Conservation (phyloP, 2,888 invertebrate genomes). For the Dioctria rufipes region DNA sequence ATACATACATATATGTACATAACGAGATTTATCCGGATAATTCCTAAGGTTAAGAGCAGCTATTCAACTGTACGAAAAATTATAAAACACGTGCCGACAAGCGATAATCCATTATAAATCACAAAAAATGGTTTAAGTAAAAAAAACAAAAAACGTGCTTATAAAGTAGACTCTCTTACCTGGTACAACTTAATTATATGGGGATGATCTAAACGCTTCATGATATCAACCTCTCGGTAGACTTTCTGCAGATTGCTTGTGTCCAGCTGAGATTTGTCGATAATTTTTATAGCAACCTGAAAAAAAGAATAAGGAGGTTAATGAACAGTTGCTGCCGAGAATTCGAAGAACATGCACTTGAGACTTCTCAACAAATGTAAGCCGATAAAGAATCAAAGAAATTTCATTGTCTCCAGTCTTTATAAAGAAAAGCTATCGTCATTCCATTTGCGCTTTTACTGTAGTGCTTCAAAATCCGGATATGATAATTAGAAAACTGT, state of each 20-base stretch:
- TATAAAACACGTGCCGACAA: no score
- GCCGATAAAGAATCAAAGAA: no score
- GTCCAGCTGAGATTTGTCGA: slow-evolving; percentile 94
- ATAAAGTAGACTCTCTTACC: slow-evolving; percentile 72
- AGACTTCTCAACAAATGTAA: no score
- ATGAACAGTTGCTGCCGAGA: no score
- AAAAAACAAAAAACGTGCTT: not conserved
- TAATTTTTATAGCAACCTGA: slow-evolving; percentile 96
- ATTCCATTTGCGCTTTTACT: not conserved
- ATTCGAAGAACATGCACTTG: no score
- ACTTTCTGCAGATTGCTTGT: slow-evolving; percentile 94
- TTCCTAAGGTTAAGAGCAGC: no score
- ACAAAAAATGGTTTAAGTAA: no score
- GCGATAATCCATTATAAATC: no score
- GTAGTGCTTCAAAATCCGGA: not conserved
- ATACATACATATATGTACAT: no score
- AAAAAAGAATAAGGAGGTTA: slow-evolving; percentile 67
- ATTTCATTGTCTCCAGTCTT: no score
- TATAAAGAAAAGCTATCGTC: not conserved
- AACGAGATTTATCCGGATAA: no score
- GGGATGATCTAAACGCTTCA: slow-evolving; percentile 97
- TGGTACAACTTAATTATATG: slow-evolving; percentile 98
- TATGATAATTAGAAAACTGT: not conserved
- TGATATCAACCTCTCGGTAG: slow-evolving; percentile 96
- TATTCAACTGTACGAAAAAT: no score